Evolutionary conservation across 2,113 vertebrate species (phyloP).

Genomic region (Phalacrocorax pelagicus): DNA sequence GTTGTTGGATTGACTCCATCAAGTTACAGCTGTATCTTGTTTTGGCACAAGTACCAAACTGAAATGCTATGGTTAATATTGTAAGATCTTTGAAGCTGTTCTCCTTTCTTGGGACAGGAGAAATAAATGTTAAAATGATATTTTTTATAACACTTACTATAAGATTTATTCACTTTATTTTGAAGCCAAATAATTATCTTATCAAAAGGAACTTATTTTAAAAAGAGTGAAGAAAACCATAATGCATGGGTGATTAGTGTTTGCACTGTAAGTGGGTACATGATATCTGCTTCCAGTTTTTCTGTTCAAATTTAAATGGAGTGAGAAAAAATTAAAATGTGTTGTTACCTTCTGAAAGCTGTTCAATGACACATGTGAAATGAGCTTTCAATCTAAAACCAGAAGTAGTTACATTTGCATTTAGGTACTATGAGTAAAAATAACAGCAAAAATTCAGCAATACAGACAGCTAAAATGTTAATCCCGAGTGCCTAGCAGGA

Average conservation of each 20-base stretch:
- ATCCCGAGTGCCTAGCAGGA: neutral
- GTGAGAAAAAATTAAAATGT: neutral
- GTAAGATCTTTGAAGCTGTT: neutral
- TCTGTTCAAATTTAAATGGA: neutral
- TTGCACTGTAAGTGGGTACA: neutral
- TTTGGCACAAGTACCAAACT: neutral
- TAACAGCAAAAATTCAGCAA: neutral
- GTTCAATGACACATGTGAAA: neutral
- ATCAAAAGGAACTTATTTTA: neutral
- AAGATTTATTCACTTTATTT: neutral
- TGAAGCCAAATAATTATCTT: neutral
- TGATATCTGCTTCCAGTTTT: neutral
- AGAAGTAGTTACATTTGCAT: neutral
- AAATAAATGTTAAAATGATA: neutral
- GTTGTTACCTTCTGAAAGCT: neutral
- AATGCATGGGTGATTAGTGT: neutral
- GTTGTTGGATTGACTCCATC: neutral
- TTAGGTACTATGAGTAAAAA: neutral
- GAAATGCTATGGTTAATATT: neutral
- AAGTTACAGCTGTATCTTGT: neutral
- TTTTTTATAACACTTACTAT: neutral
- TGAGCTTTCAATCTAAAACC: neutral
- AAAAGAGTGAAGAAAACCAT: neutral
- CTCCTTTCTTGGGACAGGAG: neutral
- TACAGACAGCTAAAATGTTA: neutral